These are phyloP conservation scores for Argyrosomus regius DNA, from an alignment of 2,797 vertebrate genomes.

Conservation along the genomic window DNA sequence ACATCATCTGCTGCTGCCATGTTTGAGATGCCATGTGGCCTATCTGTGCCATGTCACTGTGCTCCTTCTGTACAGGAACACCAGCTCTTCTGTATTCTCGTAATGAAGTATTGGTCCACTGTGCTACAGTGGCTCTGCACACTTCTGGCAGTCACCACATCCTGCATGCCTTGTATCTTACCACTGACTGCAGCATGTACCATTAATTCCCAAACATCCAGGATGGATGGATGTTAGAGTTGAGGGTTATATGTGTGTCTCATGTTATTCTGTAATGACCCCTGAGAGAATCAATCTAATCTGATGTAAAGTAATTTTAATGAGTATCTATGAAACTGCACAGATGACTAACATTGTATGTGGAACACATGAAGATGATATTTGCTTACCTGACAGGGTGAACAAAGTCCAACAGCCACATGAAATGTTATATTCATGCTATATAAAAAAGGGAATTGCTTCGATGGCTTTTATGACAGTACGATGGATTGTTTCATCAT, in stretches of 20 bases:
- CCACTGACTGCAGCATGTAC: neutral
- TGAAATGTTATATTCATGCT: neutral
- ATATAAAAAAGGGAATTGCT: neutral
- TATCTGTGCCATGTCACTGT: neutral
- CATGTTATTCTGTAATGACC: neutral
- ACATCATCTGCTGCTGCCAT: no score
- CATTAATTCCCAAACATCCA: neutral
- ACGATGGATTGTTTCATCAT: neutral
- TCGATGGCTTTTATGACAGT: neutral
- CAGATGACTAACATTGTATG: neutral
- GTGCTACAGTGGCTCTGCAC: neutral
- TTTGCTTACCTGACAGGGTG: conserved; percentile 31
- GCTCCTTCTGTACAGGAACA: neutral
- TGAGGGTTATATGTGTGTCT: no score
- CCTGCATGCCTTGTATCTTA: neutral
- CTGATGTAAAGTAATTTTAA: neutral
- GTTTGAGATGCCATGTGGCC: no score
- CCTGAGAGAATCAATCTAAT: neutral
- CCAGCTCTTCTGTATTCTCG: neutral
- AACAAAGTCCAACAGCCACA: conserved; percentile 37
- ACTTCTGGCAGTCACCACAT: neutral
- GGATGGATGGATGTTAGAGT: no score
- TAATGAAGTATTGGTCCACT: neutral
- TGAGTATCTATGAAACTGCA: neutral
- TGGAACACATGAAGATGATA: neutral